Conservation (phyloP, 2,797 vertebrate species). For the Selene dorsalis region DNA sequence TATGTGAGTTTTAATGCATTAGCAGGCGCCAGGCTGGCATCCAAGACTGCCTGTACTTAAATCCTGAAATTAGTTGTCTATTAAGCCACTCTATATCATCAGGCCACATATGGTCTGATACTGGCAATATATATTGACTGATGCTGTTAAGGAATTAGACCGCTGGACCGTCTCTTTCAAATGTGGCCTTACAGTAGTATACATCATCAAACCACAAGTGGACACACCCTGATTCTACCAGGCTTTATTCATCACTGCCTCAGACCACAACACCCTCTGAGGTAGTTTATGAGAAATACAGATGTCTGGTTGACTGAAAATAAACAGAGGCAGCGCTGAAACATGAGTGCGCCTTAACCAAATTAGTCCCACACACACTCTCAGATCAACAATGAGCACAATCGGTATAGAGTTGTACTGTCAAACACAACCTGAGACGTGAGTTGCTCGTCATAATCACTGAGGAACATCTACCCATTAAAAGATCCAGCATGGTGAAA, state of each 20-base stretch:
- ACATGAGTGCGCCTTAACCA: conserved; percentile 53
- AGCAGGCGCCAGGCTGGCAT: conserved; percentile 52
- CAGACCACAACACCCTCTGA: conserved; percentile 71
- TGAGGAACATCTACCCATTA: conserved; percentile 45
- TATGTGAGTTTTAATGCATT: conserved; percentile 43
- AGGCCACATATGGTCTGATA: conserved; percentile 10
- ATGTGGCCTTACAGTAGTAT: conserved; percentile 44
- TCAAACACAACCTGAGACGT: conserved; percentile 16
- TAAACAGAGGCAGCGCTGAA: conserved; percentile 71
- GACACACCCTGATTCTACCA: conserved; percentile 70
- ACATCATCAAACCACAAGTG: conserved; percentile 64
- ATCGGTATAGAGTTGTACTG: conserved; percentile 21
- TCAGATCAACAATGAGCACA: conserved; percentile 49
- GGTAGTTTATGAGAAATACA: conserved; percentile 71
- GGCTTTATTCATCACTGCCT: conserved; percentile 54
- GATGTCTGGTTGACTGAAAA: conserved; percentile 72
- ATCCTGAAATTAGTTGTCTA: conserved; percentile 39
- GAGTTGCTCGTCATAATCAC: conserved; percentile 33
- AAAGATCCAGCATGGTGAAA: conserved; percentile 56
- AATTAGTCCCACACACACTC: conserved; percentile 53
- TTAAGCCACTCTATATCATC: conserved; percentile 8
- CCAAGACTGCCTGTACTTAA: conserved; percentile 17
- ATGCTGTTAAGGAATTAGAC: conserved; percentile 39
- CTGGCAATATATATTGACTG: neutral
- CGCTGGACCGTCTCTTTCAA: conserved; percentile 19